Evolutionary conservation across 2,797 vertebrate species (phyloP).

Genomic region (Etheostoma perlongum): DNA sequence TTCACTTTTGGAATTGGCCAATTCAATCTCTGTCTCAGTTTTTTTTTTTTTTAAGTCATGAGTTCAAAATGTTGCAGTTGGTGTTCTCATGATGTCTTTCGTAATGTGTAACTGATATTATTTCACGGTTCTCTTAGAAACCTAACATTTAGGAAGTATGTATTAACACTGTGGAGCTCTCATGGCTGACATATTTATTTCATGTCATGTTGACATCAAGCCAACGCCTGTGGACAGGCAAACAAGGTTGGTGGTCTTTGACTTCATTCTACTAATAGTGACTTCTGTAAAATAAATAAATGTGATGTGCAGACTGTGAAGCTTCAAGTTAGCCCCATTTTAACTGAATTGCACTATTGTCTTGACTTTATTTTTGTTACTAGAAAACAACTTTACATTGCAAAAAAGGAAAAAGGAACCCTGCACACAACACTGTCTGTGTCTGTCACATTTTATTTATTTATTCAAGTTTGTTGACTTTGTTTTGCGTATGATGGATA

Average conservation of each 20-base stretch:
- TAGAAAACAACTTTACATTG: too few species aligned
- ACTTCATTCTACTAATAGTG: neutral
- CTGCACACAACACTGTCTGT: too few species aligned
- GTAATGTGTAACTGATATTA: neutral
- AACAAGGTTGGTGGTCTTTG: neutral
- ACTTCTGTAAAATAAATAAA: too few species aligned
- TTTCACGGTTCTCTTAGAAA: conserved; percentile 16
- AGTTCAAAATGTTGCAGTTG: neutral
- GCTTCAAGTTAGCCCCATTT: too few species aligned
- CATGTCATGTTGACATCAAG: neutral
- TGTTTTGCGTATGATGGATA: too few species aligned
- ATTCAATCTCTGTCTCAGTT: neutral
- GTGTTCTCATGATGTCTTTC: neutral
- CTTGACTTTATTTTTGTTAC: too few species aligned
- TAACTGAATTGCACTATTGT: too few species aligned
- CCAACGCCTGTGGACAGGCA: neutral
- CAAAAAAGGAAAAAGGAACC: too few species aligned
- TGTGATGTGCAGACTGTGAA: too few species aligned
- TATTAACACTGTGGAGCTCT: neutral
- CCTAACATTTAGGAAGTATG: neutral
- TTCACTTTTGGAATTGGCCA: neutral
- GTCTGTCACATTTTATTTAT: too few species aligned
- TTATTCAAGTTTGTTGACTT: too few species aligned
- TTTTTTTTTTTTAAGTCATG: conserved; percentile 32
- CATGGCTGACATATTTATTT: neutral